These are phyloP conservation scores for Drosophila demipolita DNA, from an alignment of 2,888 invertebrate genomes.

Conservation along the genomic window DNA sequence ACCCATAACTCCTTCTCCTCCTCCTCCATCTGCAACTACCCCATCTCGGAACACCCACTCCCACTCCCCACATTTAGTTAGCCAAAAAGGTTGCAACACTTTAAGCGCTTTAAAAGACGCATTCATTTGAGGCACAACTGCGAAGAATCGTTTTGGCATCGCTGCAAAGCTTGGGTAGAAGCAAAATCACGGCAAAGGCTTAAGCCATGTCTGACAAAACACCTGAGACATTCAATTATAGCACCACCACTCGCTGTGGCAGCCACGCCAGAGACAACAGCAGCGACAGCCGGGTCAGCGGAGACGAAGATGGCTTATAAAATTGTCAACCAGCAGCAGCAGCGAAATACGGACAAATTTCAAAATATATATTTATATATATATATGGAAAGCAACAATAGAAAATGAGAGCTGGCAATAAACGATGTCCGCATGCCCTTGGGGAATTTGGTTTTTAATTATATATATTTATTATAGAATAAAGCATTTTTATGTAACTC, in stretches of 20 bases:
- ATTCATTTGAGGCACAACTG: slow-evolving; percentile 29
- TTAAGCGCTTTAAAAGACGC: slow-evolving; percentile 66
- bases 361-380: slow-evolving; percentile 26
- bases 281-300: slow-evolving; percentile 26
- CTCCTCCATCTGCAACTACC: not conserved
- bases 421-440: slow-evolving; percentile 22
- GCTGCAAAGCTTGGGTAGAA: slow-evolving; percentile 5
- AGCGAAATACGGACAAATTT: slow-evolving; percentile 29
- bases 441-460: not conserved
- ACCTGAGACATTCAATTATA: slow-evolving; percentile 84
- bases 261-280: slow-evolving; percentile 14
- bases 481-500: not conserved
- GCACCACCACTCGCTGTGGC: slow-evolving; percentile 58
- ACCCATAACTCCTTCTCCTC: not conserved
- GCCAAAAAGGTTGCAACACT: slow-evolving; percentile 40
- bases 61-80: not conserved
- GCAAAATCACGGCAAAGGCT: slow-evolving; percentile 83
- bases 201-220: slow-evolving; percentile 84
- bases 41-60: not conserved
- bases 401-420: slow-evolving; percentile 8
- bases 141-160: not conserved
- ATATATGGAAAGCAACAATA: slow-evolving; percentile 20
- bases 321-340: slow-evolving; percentile 70
- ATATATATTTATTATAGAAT: not conserved
- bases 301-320: slow-evolving; percentile 58